These are phyloP conservation scores for Aporrectodea caliginosa DNA, from an alignment of 1,140 invertebrate species.

Conservation along the genomic window DNA sequence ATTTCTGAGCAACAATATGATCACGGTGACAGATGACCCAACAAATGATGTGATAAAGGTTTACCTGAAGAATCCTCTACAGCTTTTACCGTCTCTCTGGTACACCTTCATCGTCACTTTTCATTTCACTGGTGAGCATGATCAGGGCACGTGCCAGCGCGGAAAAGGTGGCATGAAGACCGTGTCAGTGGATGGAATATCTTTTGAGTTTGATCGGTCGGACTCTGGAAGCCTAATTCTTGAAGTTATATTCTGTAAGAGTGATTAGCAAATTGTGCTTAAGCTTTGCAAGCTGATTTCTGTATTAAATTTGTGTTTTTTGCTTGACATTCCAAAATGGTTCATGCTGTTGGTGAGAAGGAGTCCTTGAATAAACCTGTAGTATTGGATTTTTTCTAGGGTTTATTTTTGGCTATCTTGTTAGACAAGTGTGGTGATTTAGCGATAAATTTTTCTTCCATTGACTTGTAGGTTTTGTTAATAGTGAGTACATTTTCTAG, in stretches of 20 bases:
- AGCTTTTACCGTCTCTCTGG: slow-evolving; percentile 9
- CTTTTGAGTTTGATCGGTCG: slow-evolving; percentile 30
- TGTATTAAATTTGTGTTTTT: too few relatives aligned
- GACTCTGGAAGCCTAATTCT: slow-evolving; percentile 26
- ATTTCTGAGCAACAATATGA: slow-evolving; percentile 20
- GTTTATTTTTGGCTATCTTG: too few relatives aligned
- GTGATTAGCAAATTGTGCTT: background rate
- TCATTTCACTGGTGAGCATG: slow-evolving; percentile 29
- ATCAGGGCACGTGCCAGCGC: slow-evolving; percentile 25
- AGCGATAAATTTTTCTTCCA: too few relatives aligned
- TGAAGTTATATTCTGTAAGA: slow-evolving; percentile 24
- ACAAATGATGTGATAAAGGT: slow-evolving; percentile 19
- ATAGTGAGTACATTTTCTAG: too few relatives aligned
- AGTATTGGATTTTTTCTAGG: too few relatives aligned
- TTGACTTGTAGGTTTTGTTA: too few relatives aligned
- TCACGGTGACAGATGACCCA: slow-evolving; percentile 18
- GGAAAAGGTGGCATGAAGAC: slow-evolving; percentile 30
- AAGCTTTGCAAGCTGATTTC: too few relatives aligned
- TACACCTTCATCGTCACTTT: slow-evolving; percentile 30
- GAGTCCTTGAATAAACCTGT: too few relatives aligned
- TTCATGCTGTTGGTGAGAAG: too few relatives aligned
- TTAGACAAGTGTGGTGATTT: too few relatives aligned
- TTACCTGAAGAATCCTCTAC: slow-evolving; percentile 1
- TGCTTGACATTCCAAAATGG: too few relatives aligned
- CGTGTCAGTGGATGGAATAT: slow-evolving; percentile 19